Percentiles rank a stretch among this genome's conserved stretches.
phyloP scores from a whole-genome alignment of 2,888 invertebrate genomes.

The Torymus aiolomorphi region DNA sequence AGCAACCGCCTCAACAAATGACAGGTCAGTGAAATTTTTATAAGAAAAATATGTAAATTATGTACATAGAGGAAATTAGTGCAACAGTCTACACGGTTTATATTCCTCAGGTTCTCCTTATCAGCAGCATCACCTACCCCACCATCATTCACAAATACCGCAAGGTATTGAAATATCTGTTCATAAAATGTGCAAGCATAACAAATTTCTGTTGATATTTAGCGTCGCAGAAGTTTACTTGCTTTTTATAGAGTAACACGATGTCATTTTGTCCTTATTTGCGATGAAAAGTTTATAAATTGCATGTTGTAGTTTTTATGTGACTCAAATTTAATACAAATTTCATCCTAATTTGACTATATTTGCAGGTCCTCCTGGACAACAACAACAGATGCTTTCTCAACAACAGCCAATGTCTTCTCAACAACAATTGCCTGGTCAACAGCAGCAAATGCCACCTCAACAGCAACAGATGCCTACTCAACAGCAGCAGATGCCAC shows the following conservation, averaged over 20 bases:
- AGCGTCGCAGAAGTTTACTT: not conserved
- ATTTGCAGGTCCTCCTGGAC: slow-evolving; percentile 33
- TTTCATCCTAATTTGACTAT: not conserved
- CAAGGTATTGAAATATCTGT: slow-evolving; percentile 50
- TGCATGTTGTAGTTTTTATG: slow-evolving; percentile 18
- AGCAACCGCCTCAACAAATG: slow-evolving; percentile 47
- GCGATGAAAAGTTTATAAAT: not conserved
- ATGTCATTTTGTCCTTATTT: not conserved
- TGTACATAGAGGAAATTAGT: not conserved
- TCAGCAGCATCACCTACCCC: slow-evolving; percentile 68
- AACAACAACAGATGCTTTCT: slow-evolving; percentile 46
- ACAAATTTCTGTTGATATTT: not conserved
- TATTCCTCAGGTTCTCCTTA: slow-evolving; percentile 51
- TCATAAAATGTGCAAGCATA: not conserved
- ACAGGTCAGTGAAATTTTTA: slow-evolving; percentile 35
- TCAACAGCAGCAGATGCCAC: slow-evolving; percentile 41
- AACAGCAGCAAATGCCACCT: slow-evolving; percentile 60
- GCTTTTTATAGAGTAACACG: not conserved
- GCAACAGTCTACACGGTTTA: slow-evolving; percentile 34
- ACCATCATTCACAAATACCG: slow-evolving; percentile 55
- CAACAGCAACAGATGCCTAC: slow-evolving; percentile 19
- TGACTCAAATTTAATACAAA: too few relatives aligned
- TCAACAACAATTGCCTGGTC: slow-evolving; percentile 52
- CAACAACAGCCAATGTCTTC: slow-evolving; percentile 61
- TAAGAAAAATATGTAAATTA: not conserved